Percentiles rank a stretch among this genome's conserved stretches.
These are phyloP conservation scores for Capromys pilorides DNA, from an alignment of 2,797 vertebrate genomes.

Conservation along the genomic window DNA sequence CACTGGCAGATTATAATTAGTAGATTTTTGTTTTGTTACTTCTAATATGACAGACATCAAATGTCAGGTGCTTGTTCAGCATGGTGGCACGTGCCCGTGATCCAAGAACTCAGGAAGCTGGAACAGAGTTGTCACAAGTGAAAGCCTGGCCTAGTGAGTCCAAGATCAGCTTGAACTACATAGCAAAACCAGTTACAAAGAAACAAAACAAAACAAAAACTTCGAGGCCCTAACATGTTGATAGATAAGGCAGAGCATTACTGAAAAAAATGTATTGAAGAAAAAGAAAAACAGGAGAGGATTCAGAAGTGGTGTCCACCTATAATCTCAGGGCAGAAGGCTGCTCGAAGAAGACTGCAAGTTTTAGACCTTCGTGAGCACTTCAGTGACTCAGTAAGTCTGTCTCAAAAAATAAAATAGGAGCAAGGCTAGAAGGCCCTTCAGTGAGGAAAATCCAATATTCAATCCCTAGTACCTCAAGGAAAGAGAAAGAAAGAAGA, in stretches of 20 bases:
- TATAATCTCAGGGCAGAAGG: neutral
- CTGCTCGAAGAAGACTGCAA: neutral
- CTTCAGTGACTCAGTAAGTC: neutral
- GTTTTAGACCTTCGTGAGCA: neutral
- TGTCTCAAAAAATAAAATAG: neutral
- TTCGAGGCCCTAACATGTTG: neutral
- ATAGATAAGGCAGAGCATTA: neutral
- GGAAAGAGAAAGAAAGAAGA: no score
- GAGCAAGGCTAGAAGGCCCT: neutral
- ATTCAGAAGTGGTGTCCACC: neutral
- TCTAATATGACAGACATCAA: neutral
- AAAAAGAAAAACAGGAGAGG: neutral
- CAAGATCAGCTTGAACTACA: neutral
- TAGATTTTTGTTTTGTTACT: neutral
- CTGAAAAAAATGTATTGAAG: neutral
- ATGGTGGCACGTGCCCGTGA: neutral
- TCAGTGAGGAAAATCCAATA: neutral
- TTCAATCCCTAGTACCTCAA: neutral
- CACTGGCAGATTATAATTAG: neutral
- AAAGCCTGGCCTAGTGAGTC: neutral
- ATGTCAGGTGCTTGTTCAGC: neutral
- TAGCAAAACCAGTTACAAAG: neutral
- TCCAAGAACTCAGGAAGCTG: neutral
- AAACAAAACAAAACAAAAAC: neutral
- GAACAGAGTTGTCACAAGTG: neutral